Evolutionary conservation across 2,888 invertebrate species (phyloP).

Genomic region (Linnaemya vulpina): DNA sequence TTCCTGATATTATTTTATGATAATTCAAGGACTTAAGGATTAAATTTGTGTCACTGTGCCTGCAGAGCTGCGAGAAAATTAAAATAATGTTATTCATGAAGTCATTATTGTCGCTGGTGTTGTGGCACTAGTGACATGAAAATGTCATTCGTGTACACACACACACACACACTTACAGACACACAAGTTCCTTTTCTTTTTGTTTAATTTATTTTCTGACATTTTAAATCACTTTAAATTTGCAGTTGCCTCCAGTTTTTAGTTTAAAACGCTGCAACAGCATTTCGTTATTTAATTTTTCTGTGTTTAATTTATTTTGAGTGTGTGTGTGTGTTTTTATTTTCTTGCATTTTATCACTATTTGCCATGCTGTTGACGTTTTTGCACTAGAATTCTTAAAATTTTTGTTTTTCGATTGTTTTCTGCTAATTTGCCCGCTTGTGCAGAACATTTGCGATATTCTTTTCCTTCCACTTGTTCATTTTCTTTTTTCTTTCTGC

Average conservation of each 20-base stretch:
- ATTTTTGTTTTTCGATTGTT: background rate
- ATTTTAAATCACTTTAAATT: constrained; percentile 21
- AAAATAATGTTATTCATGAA: constrained; percentile 32
- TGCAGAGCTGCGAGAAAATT: background rate
- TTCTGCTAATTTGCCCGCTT: constrained; percentile 13
- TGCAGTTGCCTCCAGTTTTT: background rate
- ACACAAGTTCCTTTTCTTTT: background rate
- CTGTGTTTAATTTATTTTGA: background rate
- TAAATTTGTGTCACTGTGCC: constrained; percentile 1
- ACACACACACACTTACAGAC: background rate
- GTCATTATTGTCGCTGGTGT: background rate
- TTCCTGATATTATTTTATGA: constrained; percentile 7
- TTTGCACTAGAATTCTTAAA: background rate
- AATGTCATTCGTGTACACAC: constrained; percentile 8
- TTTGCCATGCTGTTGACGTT: constrained; percentile 44
- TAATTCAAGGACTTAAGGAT: constrained; percentile 19
- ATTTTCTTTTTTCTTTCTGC: background rate
- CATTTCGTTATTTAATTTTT: constrained; percentile 34
- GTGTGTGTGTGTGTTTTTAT: background rate
- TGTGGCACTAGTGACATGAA: constrained; percentile 18
- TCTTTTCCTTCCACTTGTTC: constrained; percentile 1
- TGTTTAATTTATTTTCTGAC: background rate
- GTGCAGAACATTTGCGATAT: constrained; percentile 30
- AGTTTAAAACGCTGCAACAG: constrained; percentile 16
- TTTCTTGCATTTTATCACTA: background rate